Percentiles rank a stretch among this genome's conserved stretches.
Conservation (phyloP, 2,797 vertebrate genomes). For the Prunella strophiata region DNA sequence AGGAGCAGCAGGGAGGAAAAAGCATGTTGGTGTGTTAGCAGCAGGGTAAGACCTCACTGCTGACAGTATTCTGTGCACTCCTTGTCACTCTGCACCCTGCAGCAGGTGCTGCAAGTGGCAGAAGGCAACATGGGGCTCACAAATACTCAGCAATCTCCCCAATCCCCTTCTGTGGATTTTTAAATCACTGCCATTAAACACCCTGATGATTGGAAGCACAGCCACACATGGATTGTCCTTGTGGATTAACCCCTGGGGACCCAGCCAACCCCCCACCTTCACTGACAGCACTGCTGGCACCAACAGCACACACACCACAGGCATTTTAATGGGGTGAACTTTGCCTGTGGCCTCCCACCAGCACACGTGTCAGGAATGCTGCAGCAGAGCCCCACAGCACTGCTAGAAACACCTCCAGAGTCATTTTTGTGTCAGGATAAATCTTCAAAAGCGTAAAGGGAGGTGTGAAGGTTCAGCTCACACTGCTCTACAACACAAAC, state of each 20-base stretch:
- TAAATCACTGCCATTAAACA: constrained; percentile 7
- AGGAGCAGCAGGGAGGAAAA: not conserved
- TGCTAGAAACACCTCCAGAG: not conserved
- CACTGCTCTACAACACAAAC: not conserved
- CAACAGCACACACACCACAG: not conserved
- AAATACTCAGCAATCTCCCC: constrained; percentile 26
- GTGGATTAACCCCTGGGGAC: not conserved
- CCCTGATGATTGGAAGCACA: not conserved
- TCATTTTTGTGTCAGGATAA: not conserved
- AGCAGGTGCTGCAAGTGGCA: not conserved
- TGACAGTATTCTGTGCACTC: not conserved
- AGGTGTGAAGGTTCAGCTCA: not conserved
- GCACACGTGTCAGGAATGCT: not conserved
- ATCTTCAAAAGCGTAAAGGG: not conserved
- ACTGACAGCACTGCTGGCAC: not conserved
- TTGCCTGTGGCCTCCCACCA: not conserved
- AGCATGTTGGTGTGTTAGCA: not conserved
- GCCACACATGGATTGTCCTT: not conserved
- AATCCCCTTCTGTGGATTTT: not conserved
- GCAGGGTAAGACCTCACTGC: not conserved
- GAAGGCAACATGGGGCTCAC: not conserved
- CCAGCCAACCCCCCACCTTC: not conserved
- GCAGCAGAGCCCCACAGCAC: not conserved
- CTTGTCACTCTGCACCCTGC: not conserved
- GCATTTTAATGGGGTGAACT: not conserved